Conservation (phyloP, 1,140 invertebrate species). For the Sarcophaga bullata region DNA sequence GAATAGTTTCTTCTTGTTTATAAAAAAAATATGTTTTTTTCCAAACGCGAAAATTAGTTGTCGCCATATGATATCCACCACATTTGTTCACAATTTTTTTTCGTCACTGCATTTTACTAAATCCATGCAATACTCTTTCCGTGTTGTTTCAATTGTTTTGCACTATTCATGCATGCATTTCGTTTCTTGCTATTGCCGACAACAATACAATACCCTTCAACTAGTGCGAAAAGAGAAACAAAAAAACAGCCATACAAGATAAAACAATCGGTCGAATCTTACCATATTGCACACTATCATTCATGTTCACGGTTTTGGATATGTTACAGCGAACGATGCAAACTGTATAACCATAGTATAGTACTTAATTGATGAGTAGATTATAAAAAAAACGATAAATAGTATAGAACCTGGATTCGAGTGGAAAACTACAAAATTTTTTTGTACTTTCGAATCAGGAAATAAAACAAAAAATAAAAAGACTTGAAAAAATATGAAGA, state of each 20-base stretch:
- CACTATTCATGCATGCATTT: constrained; percentile 9
- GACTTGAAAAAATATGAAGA: too few relatives aligned
- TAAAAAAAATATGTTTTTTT: not conserved
- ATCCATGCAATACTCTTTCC: not conserved
- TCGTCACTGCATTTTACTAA: not conserved
- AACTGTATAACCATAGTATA: too few relatives aligned
- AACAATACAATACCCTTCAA: not conserved
- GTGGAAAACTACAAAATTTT: too few relatives aligned
- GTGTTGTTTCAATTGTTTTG: not conserved
- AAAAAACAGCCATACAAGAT: not conserved
- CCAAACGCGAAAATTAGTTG: not conserved
- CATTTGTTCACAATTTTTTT: not conserved
- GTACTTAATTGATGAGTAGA: too few relatives aligned
- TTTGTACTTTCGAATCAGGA: too few relatives aligned
- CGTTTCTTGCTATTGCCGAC: not conserved
- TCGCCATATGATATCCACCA: constrained; percentile 2
- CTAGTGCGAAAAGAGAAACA: not conserved
- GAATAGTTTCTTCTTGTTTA: not conserved
- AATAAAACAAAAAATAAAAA: too few relatives aligned
- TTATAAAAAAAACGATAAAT: too few relatives aligned
- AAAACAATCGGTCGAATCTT: not conserved
- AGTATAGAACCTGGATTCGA: too few relatives aligned
- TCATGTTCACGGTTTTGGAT: too few relatives aligned
- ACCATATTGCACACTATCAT: too few relatives aligned
- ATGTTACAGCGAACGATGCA: too few relatives aligned